Evolutionary conservation across 2,888 invertebrate genomes (phyloP).

Genomic region (Kuschelorhynchus macadamiae): DNA sequence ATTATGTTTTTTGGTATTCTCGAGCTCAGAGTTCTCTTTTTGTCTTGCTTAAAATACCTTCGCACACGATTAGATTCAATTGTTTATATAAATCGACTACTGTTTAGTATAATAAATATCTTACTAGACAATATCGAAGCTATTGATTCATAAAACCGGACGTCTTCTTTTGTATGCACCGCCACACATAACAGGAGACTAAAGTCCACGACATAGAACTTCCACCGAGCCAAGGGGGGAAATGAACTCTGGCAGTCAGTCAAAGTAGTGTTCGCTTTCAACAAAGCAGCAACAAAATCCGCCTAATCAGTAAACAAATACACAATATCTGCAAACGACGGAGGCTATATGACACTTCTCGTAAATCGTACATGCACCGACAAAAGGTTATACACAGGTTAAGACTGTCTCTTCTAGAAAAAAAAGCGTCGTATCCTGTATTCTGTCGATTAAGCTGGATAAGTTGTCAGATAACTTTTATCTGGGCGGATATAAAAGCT

Average conservation of each 20-base stretch:
- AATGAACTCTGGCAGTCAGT: conserved; percentile 1
- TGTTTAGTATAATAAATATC: no score
- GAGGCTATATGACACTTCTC: conserved; percentile 27
- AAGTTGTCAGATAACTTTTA: conserved; percentile 2
- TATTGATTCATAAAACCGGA: no score
- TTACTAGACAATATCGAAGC: no score
- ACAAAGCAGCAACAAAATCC: conserved; percentile 13
- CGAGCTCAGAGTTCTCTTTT: no score
- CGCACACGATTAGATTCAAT: no score
- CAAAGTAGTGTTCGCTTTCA: not conserved
- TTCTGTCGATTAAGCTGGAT: conserved; percentile 19
- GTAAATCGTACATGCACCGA: conserved; percentile 12
- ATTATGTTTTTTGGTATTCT: no score
- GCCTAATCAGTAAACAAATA: conserved; percentile 23
- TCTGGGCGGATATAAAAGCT: not conserved
- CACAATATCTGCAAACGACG: conserved; percentile 24
- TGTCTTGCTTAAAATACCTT: no score
- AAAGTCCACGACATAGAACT: no score
- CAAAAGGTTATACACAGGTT: conserved; percentile 20
- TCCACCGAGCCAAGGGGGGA: not conserved
- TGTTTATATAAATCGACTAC: no score
- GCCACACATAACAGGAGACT: no score
- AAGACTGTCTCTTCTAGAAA: conserved; percentile 1
- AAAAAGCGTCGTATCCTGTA: conserved; percentile 23
- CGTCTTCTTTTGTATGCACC: no score